Evolutionary conservation across 2,113 vertebrate genomes (phyloP).

Genomic region (Cairina moschata): DNA sequence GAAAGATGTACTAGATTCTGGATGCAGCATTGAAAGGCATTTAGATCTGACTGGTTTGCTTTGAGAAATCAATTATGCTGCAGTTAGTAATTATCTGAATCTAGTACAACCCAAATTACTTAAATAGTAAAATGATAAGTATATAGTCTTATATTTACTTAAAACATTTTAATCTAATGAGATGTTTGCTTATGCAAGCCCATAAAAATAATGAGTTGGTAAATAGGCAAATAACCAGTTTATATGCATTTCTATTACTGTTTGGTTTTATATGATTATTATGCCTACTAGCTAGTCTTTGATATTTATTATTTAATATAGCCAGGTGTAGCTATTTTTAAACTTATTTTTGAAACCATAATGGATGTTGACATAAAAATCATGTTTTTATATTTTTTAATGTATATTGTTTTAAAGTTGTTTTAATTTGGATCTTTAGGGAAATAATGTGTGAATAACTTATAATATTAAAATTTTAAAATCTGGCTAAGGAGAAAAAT

Average conservation of each 20-base stretch:
- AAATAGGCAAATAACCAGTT: conserved; percentile 2
- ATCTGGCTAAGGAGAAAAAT: not conserved
- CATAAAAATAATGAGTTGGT: conserved; percentile 3
- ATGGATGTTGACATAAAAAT: not conserved
- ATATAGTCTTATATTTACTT: conserved; percentile 10
- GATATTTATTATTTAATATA: not conserved
- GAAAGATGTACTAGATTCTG: not conserved
- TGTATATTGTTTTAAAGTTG: not conserved
- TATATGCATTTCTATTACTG: not conserved
- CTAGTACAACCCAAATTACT: not conserved
- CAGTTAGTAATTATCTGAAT: not conserved
- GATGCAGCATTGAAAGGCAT: not conserved
- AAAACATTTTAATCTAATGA: conserved; percentile 23
- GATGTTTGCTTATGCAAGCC: conserved; percentile 2
- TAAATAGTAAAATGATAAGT: not conserved
- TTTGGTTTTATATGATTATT: not conserved
- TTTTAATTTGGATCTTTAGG: not conserved
- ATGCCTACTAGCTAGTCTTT: not conserved
- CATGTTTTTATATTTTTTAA: not conserved
- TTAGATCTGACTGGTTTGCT: conserved; percentile 3
- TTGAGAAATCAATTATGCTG: not conserved
- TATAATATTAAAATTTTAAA: not conserved
- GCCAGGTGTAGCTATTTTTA: not conserved
- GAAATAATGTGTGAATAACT: not conserved
- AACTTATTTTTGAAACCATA: not conserved